Percentiles rank a stretch among this genome's conserved stretches.
Conservation (phyloP, 2,113 vertebrate species). For the Pardalotus punctatus region DNA sequence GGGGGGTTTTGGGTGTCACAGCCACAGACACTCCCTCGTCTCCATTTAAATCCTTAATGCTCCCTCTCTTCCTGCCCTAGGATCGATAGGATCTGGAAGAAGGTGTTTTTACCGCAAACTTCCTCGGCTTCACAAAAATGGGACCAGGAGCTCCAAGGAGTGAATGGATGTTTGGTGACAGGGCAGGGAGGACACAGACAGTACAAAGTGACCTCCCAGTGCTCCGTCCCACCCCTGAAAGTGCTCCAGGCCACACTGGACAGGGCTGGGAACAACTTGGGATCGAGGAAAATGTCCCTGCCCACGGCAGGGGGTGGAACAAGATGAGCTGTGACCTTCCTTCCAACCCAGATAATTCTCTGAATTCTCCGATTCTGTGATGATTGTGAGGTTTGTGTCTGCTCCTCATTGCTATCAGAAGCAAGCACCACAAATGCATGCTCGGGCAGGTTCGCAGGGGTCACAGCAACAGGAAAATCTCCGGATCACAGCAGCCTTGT, state of each 20-base stretch:
- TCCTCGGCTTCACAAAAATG: not conserved
- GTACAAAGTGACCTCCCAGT: not conserved
- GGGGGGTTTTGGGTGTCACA: not conserved
- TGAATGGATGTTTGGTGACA: rapidly evolving
- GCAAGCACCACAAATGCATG: not conserved
- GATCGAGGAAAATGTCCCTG: not conserved
- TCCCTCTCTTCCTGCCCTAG: not conserved
- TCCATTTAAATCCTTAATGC: constrained; percentile 11
- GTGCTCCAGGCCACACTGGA: not conserved
- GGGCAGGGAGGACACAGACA: rapidly evolving
- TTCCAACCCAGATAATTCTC: not conserved
- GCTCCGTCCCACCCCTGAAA: not conserved
- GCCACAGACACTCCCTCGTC: not conserved
- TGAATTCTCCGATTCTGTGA: not conserved
- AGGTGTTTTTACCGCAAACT: not conserved
- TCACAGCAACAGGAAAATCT: not conserved
- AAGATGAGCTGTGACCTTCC: not conserved
- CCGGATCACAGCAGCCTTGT: not conserved
- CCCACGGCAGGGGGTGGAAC: not conserved
- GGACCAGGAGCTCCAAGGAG: not conserved
- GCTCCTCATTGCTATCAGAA: not conserved
- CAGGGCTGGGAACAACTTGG: not conserved
- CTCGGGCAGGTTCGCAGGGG: not conserved
- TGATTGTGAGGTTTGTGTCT: rapidly evolving
- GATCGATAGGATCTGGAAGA: not conserved